Evolutionary conservation across 2,888 invertebrate species (phyloP).

Genomic region (Pyralis farinalis): DNA sequence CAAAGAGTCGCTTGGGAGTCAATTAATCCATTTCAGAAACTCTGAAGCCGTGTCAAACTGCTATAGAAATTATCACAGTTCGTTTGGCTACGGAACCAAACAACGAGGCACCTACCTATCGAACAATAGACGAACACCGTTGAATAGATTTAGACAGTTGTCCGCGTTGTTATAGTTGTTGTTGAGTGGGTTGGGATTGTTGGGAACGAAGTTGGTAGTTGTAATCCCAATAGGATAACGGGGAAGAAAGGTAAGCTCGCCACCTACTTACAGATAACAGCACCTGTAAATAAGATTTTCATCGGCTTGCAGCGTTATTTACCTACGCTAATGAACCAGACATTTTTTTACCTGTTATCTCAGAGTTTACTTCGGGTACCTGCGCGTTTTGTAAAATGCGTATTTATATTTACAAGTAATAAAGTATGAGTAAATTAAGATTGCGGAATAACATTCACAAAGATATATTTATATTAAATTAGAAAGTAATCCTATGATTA

Average conservation of each 20-base stretch:
- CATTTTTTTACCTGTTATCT: neutral
- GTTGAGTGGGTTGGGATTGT: no score
- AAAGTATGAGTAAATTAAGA: neutral
- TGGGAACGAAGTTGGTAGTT: neutral
- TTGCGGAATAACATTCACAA: no score
- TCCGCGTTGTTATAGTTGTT: slow-evolving; percentile 8
- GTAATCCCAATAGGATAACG: slow-evolving; percentile 2
- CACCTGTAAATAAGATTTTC: slow-evolving; percentile 1
- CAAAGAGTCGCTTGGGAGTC: no score
- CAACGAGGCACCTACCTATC: neutral
- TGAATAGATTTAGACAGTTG: slow-evolving; percentile 3
- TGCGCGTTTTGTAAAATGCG: neutral
- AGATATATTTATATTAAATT: no score
- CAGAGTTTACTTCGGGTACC: neutral
- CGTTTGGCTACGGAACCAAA: neutral
- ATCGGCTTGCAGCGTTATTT: slow-evolving; percentile 2
- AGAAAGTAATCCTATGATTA: no score
- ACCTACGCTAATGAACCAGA: neutral
- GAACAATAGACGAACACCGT: neutral
- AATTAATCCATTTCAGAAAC: neutral
- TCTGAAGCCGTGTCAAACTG: neutral
- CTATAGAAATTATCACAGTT: neutral
- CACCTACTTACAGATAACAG: slow-evolving; percentile 1
- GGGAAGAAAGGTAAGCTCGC: neutral
- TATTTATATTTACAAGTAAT: neutral